A percentile compares a stretch with the other conserved stretches of the same genome.
Evolutionary conservation across 2,888 invertebrate species (phyloP).

Genomic region (Hylaea fasciaria): DNA sequence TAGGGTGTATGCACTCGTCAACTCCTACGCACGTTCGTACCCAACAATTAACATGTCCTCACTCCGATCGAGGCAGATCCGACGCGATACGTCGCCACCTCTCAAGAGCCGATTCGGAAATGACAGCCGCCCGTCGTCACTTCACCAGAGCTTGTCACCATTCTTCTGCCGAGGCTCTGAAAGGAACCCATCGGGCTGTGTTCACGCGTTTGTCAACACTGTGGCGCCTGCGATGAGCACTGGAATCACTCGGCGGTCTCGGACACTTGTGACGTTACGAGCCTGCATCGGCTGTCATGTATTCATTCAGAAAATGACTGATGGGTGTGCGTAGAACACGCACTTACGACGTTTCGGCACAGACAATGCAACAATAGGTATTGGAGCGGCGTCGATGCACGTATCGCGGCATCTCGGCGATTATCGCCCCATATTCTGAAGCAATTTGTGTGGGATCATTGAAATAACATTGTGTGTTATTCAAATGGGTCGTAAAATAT

Average conservation of each 20-base stretch:
- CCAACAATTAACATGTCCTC: conserved; percentile 80
- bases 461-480: conserved; percentile 63
- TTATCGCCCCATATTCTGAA: conserved; percentile 70
- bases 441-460: conserved; percentile 75
- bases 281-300: conserved; percentile 74
- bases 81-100: conserved; percentile 73
- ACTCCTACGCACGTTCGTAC: conserved; percentile 58
- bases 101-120: conserved; percentile 72
- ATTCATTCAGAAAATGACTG: conserved; percentile 74
- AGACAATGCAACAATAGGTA: conserved; percentile 71
- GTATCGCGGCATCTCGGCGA: conserved; percentile 75
- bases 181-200: conserved; percentile 53
- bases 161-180: conserved; percentile 59
- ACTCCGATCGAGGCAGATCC: conserved; percentile 65
- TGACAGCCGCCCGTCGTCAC: conserved; percentile 76
- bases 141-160: conserved; percentile 65
- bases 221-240: conserved; percentile 62
- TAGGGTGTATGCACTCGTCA: conserved; percentile 27
- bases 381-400: conserved; percentile 75
- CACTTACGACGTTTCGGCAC: conserved; percentile 65
- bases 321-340: conserved; percentile 65
- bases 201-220: conserved; percentile 68
- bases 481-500: conserved; percentile 61
- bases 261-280: conserved; percentile 69
- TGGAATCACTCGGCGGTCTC: conserved; percentile 70